phyloP scores from a whole-genome alignment of 1,140 invertebrate species.

The Brachionus sp. region DNA sequence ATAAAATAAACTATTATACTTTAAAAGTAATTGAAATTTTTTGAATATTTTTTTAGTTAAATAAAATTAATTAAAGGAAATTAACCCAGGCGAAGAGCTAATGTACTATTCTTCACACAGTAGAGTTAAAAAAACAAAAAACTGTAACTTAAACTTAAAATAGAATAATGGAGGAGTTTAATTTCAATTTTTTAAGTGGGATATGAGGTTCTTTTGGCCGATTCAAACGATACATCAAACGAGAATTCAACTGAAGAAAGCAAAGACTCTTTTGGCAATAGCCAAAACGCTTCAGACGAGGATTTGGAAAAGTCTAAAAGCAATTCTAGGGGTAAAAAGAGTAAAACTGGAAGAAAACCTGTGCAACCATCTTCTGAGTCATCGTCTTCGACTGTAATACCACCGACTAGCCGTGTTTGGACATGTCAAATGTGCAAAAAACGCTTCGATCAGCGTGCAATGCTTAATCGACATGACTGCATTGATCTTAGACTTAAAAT shows the following conservation, averaged over 20 bases:
- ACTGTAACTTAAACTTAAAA: not conserved
- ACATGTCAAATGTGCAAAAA: constrained; percentile 45
- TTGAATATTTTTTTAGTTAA: not conserved
- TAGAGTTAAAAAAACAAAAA: not conserved
- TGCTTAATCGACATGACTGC: constrained; percentile 16
- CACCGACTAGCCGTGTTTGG: not conserved
- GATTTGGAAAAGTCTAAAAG: not conserved
- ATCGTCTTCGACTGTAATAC: not conserved
- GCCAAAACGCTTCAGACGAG: not conserved
- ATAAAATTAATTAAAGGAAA: constrained; percentile 19
- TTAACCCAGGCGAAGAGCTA: constrained; percentile 29
- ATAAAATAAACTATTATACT: constrained; percentile 47
- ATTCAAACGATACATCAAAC: not conserved
- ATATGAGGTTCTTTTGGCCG: not conserved
- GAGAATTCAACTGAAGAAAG: constrained; percentile 37
- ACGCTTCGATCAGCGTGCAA: constrained; percentile 23
- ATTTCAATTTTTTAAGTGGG: not conserved
- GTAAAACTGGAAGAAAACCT: not conserved
- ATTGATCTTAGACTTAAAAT: constrained; percentile 19
- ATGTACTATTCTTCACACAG: not conserved
- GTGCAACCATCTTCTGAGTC: not conserved
- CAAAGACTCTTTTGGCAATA: not conserved
- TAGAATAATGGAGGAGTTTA: not conserved
- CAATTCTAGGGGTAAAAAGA: not conserved
- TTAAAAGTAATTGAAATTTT: constrained; percentile 9